A percentile compares a stretch with the other conserved stretches of the same genome.
Conservation (phyloP, 2,888 invertebrate genomes). For the Epinotia ramella region DNA sequence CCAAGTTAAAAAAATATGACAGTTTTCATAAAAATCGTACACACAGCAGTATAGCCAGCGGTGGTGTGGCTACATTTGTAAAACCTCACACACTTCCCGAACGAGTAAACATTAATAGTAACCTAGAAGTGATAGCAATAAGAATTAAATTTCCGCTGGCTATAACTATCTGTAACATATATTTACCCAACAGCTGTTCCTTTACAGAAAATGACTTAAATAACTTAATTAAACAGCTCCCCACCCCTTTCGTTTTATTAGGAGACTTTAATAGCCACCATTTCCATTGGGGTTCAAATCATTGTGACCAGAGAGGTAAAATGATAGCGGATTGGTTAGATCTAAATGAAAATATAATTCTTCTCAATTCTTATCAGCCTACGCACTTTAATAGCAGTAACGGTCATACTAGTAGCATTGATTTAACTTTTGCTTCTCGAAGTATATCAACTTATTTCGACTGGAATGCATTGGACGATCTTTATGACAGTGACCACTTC, state of each 20-base stretch:
- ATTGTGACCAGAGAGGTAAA: not conserved
- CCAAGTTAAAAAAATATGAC: not conserved
- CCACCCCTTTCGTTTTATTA: too few species aligned
- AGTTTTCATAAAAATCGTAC: too few species aligned
- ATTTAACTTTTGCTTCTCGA: not conserved
- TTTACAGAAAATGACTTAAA: not conserved
- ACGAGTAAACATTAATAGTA: not conserved
- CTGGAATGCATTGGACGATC: not conserved
- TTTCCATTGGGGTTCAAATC: not conserved
- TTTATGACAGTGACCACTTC: not conserved
- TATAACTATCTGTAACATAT: not conserved
- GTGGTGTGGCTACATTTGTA: too few species aligned
- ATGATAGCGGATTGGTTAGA: not conserved
- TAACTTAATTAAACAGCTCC: too few species aligned
- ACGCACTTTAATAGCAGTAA: not conserved
- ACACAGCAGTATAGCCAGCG: too few species aligned
- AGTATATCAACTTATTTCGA: not conserved
- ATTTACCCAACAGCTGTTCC: conserved; percentile 1
- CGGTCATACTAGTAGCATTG: not conserved
- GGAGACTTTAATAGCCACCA: too few species aligned
- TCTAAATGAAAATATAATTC: not conserved
- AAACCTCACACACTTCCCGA: too few species aligned
- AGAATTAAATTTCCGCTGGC: not conserved
- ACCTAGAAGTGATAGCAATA: conserved; percentile 2
- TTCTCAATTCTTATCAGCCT: not conserved